Base-by-base conservation (phyloP, 1,140 invertebrate species). In the Holotrichia oblita region DNA sequence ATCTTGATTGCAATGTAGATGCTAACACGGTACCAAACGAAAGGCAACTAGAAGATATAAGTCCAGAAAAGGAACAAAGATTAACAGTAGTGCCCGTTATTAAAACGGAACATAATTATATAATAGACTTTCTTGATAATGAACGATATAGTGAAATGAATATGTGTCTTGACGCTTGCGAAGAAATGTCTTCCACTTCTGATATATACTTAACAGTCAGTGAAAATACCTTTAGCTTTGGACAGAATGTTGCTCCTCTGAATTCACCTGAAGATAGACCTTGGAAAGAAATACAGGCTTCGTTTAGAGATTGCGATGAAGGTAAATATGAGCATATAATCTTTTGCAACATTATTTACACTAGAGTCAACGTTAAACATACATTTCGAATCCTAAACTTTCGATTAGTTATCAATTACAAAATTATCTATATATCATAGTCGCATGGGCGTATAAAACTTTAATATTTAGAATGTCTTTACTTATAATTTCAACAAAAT, bases 201-300 rank as follows among this genome's bases (percentile, higher is more conserved):
- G 73, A 77, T 73, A 78, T 61, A 41, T 80, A 79, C 73, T 79
- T 79, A 42, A 79, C 80, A 42, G 74, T 76, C 2, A 80, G 75
- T 17, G 80, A 79, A 22, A 72, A 76, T 61, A 73, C 76, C 44
- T 79, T 79, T 42, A 72, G 78, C 59, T 80, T 79, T 6, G 75
- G 75, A 4, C 75, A 76, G 48, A 76, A 76, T 40, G 44, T 76
- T 3, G 85, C 83, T 17, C 85, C 84, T 27, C 77, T 86, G 73
- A 84, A 84, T 41, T 86, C 85, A 12, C 85, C 85, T 4, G 85
- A 86, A 80, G 85, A 86, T 61, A 84, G 84, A 22, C 84, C 84
- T 0, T 86, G 85, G 85, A 85, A 85, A 78, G 82, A 85, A 79
- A 27, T 85, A 44, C 82, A 83, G 12, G 83, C 81, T n/a, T 84